Percentiles rank a stretch among this genome's conserved stretches.
These are phyloP conservation scores for Leptocoma aspasia DNA, from an alignment of 2,113 vertebrate genomes.

Conservation along the genomic window DNA sequence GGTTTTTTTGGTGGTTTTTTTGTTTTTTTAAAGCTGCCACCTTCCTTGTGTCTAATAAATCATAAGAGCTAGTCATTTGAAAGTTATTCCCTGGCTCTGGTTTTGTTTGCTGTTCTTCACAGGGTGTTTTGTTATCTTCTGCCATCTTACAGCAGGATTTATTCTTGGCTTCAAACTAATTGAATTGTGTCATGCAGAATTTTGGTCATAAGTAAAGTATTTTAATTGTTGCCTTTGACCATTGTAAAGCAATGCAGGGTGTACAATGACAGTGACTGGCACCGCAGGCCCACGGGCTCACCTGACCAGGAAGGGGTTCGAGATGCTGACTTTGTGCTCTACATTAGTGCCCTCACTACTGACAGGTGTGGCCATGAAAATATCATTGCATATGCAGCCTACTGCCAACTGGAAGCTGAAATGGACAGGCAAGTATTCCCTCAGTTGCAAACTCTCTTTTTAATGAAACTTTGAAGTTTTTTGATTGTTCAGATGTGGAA, in stretches of 20 bases:
- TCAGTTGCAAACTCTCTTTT: not conserved
- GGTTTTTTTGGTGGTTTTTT: too few relatives aligned
- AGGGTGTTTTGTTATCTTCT: not conserved
- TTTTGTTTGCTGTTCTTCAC: not conserved
- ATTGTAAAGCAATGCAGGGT: conserved; percentile 85
- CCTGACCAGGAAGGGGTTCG: conserved; percentile 83
- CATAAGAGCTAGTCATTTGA: not conserved
- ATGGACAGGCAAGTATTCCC: conserved; percentile 84
- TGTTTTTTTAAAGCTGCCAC: not conserved
- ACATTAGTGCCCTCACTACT: conserved; percentile 90
- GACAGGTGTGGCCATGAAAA: conserved; percentile 94
- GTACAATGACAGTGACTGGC: conserved; percentile 81
- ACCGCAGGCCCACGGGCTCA: conserved; percentile 75
- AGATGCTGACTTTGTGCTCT: conserved; percentile 93
- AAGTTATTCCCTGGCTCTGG: not conserved
- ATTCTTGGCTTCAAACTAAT: not conserved
- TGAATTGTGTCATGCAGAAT: not conserved
- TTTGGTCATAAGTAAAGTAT: rapidly evolving
- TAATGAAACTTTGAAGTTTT: rapidly evolving
- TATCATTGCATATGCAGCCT: conserved; percentile 96
- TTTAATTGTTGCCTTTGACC: not conserved
- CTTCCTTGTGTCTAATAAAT: not conserved
- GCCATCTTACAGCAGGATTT: not conserved
- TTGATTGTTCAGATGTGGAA: not conserved
- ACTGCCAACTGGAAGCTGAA: conserved; percentile 94